Base-by-base conservation (phyloP, 2,888 invertebrate genomes). In the Chymomyza procnemis region DNA sequence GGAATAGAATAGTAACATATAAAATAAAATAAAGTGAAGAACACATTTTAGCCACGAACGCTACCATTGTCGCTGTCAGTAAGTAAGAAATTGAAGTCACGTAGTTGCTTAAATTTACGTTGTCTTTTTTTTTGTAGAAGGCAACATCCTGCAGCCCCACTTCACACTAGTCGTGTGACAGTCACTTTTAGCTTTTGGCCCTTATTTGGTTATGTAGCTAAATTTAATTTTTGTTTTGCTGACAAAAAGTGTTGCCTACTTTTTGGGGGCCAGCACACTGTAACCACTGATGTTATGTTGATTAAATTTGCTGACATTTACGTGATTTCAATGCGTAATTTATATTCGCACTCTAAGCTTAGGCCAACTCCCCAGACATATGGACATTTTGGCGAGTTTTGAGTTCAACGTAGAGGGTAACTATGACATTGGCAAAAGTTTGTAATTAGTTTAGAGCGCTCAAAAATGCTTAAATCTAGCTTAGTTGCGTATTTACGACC, bases 291-390 rank as follows among this genome's bases (percentile, higher is more conserved):
- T 72, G 80, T 62, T 71, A 71, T 73, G 66, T 81, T 82, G 85
- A 82, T 82, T 82, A 85, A 82, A 85, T 82, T 82, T 80, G 75
- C 72, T 75, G 80, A 64, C 83, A 83, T 85, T 81, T 85, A 82
- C 82, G 82, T 82, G 82, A 85, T 82, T 82, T 85, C 82, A 85
- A 82, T 82, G 69, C 83, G 79, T 79, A 82, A 82, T 85, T 79
- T 80, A 76, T 74, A 71, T 68, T 71, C n/a, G 18, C 50, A 21
- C 26, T 26, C 6, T 16, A 6, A 46, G 47, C 47, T 57, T 16
- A 18, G 14, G 54, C 57, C 46, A 50, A 14, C 58, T 19, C 18
- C 47, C 47, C 19, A 18, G 12, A 12, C 47, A 50, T 62, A 56
- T 61, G 60, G 74, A 79, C 80, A 73, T 81, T 78, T 78, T 79